A percentile compares a stretch with the other conserved stretches of the same genome.
phyloP scores from a whole-genome alignment of 2,888 invertebrate species.

The Philereme transversata region DNA sequence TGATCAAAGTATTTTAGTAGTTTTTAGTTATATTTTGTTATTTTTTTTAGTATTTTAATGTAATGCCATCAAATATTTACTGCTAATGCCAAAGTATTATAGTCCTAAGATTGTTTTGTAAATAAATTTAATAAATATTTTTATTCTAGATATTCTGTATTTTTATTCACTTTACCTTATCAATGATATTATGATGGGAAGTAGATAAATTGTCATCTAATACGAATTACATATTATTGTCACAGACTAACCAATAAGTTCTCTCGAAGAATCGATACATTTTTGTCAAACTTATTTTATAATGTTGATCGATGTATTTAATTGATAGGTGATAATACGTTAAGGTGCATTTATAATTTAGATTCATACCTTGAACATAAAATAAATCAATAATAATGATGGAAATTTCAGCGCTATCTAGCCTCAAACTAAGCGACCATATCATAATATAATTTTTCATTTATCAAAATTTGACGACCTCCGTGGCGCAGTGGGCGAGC shows the following conservation, averaged over 20 bases:
- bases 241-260: too few species aligned
- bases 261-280: too few species aligned
- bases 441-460: too few species aligned
- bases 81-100: constrained; percentile 53
- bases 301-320: neutral
- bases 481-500: too few species aligned
- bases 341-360: too few species aligned
- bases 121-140: constrained; percentile 49
- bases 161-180: neutral
- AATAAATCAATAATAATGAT: too few species aligned
- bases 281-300: neutral
- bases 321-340: neutral
- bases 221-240: too few species aligned
- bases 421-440: too few species aligned
- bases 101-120: constrained; percentile 57
- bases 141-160: neutral
- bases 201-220: too few species aligned
- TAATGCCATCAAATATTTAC: constrained; percentile 39
- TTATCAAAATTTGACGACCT: too few species aligned
- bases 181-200: neutral
- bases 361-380: too few species aligned
- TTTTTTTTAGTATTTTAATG: constrained; percentile 36
- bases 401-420: too few species aligned
- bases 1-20: constrained; percentile 36
- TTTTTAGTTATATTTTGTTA: constrained; percentile 33